Evolutionary conservation across 2,888 invertebrate species (phyloP).

Genomic region (Parnassius orleans): DNA sequence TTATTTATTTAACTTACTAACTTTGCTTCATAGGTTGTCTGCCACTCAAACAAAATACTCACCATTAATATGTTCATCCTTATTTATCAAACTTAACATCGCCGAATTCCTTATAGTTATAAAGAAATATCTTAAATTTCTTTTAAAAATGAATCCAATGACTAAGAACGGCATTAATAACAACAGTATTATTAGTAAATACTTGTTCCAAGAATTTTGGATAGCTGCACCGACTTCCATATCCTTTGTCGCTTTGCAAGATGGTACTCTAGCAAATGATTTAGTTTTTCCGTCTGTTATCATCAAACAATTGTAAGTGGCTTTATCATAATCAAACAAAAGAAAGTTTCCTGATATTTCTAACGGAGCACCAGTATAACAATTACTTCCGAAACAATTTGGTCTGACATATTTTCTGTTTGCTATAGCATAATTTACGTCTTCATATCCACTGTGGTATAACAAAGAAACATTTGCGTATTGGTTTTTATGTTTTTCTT

Average conservation of each 20-base stretch:
- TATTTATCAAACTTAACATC: slow-evolving; percentile 75
- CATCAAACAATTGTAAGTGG: slow-evolving; percentile 46
- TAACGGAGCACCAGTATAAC: slow-evolving; percentile 30
- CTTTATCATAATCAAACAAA: slow-evolving; percentile 47
- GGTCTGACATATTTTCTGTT: slow-evolving; percentile 36
- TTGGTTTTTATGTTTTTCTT: background rate
- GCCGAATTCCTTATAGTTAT: slow-evolving; percentile 81
- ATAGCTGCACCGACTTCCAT: slow-evolving; percentile 31
- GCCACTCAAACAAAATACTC: slow-evolving; percentile 33
- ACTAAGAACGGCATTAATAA: slow-evolving; percentile 41
- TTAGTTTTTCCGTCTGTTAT: slow-evolving; percentile 40
- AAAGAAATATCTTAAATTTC: slow-evolving; percentile 81
- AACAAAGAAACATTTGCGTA: background rate
- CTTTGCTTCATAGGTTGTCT: too few species aligned
- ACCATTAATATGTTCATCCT: slow-evolving; percentile 57
- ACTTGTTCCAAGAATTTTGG: slow-evolving; percentile 29
- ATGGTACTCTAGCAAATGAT: slow-evolving; percentile 35
- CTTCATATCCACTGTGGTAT: slow-evolving; percentile 46
- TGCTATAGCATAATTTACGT: slow-evolving; percentile 43
- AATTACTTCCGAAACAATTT: slow-evolving; percentile 30
- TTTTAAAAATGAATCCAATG: slow-evolving; percentile 53
- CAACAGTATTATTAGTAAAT: slow-evolving; percentile 44
- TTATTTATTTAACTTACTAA: too few species aligned
- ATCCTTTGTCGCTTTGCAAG: slow-evolving; percentile 42
- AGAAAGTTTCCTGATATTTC: slow-evolving; percentile 42